Conservation (phyloP, 1,140 invertebrate species). For the Brachionus koreanus region DNA sequence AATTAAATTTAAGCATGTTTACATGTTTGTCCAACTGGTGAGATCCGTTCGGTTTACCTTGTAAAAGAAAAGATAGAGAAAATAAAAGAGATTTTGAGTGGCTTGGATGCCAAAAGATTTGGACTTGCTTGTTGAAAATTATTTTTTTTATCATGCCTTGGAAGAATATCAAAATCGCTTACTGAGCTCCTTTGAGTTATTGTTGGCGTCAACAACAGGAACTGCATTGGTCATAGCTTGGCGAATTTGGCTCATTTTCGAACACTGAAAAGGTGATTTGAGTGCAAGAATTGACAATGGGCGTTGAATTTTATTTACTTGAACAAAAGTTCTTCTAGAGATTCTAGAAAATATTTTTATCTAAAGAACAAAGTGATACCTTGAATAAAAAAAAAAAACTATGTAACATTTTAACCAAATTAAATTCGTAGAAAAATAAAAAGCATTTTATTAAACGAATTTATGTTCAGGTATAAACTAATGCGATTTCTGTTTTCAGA, state of each 20-base stretch:
- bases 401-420: not conserved
- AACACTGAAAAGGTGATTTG: not conserved
- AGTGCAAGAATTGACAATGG: not conserved
- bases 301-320: not conserved
- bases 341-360: not conserved
- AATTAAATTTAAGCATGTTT: not conserved
- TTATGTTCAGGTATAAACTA: not conserved
- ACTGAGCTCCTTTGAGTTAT: conserved; percentile 5
- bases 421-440: not conserved
- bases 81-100: not conserved
- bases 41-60: not conserved
- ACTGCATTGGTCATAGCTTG: not conserved
- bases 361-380: not conserved
- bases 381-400: not conserved
- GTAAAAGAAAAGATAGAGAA: not conserved
- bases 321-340: not conserved
- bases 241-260: not conserved
- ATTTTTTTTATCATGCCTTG: not conserved
- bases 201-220: not conserved
- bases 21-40: not conserved
- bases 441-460: not conserved
- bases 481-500: not conserved
- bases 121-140: not conserved
- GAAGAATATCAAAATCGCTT: not conserved
- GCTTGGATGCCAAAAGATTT: not conserved